Base-by-base conservation (phyloP, 2,113 vertebrate species). In the Gasterosteus aculeatus region DNA sequence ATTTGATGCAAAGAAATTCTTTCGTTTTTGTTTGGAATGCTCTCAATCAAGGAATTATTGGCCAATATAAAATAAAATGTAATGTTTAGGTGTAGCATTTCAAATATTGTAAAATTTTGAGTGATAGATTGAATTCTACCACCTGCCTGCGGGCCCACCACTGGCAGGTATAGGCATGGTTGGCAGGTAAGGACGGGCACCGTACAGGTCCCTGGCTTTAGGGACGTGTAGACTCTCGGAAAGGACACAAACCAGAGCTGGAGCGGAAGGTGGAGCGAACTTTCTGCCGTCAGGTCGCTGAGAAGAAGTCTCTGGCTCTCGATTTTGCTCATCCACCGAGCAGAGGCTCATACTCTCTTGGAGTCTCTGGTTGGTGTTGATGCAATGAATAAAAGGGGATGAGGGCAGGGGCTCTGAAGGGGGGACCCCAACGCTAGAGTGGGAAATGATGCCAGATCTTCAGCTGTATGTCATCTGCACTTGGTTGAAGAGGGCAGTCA, bases 1-100 rank as follows among this genome's bases (percentile, higher is more conserved):
- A 76, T 86, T 83, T 63, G 70, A 58, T 76, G 42, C 63, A 90
- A 62, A 75, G 47, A 87, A 78, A 90, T 65, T 78, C 39, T 78
- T 61, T 82, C 83, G 88, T 89, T 88, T 42, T 88, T 77, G 67
- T 57, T 66, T 75, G 67, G 38, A 75, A 61, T 29, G 64, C 22
- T 18, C 39, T 70, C 54, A 85, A 84, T 80, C 56, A 3, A 10
- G 18, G 39, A 57, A 2, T 47, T 10, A 29, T 15, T 47, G 10
- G 31, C 12, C n/a, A 41, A 31, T 33, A n/a, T 38, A 58, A 42
- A 57, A 33, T 26, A 26, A 8, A 56, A n/a, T 38, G 29, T 11
- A 31, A 39, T 6, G 26, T 65, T 16, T 66, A 7, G 39, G 59
- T 22, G 9, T 19, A 15, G 14, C 19, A 69, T 64, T 69, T 69